Conservation (phyloP, 30 jellyfish, hydroid and myxozoan species). For the Hydractinia echinata region DNA sequence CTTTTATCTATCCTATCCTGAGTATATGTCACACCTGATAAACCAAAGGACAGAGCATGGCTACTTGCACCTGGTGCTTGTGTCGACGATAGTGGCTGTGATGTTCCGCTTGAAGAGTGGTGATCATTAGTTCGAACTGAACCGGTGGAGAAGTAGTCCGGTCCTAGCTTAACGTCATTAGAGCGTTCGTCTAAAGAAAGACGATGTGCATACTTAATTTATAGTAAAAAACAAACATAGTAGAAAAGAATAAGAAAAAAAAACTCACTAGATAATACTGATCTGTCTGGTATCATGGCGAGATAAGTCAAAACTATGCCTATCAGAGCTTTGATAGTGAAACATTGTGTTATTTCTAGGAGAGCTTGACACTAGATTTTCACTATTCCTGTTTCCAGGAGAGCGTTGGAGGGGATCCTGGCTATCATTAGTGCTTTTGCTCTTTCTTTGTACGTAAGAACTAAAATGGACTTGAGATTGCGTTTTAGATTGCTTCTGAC, state of each 20-base stretch:
- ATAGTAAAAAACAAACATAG: not conserved
- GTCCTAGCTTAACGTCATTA: too few species aligned
- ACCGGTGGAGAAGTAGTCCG: too few species aligned
- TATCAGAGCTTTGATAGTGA: not conserved
- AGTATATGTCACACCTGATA: not conserved
- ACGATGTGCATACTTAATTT: too few species aligned
- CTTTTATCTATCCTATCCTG: too few species aligned
- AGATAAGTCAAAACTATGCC: conserved; percentile 12
- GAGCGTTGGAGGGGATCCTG: not conserved
- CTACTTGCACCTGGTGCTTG: conserved; percentile 24
- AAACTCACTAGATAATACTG: not conserved
- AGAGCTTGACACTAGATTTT: not conserved
- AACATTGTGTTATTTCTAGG: not conserved
- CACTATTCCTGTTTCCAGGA: not conserved
- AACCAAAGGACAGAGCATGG: conserved; percentile 17
- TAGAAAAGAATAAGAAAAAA: not conserved
- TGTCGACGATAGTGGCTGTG: conserved; percentile 24
- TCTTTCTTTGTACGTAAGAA: not conserved
- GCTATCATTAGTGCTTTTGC: not conserved
- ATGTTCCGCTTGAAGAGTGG: not conserved
- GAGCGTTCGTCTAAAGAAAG: too few species aligned
- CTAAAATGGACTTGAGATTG: not conserved
- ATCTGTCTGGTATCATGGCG: conserved; percentile 8
- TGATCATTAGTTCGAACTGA: too few species aligned
- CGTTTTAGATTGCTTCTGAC: not conserved